Percentiles rank a stretch among this genome's conserved stretches.
phyloP scores from a whole-genome alignment of 2,888 invertebrate genomes.

The Drosophila austrosaltans region DNA sequence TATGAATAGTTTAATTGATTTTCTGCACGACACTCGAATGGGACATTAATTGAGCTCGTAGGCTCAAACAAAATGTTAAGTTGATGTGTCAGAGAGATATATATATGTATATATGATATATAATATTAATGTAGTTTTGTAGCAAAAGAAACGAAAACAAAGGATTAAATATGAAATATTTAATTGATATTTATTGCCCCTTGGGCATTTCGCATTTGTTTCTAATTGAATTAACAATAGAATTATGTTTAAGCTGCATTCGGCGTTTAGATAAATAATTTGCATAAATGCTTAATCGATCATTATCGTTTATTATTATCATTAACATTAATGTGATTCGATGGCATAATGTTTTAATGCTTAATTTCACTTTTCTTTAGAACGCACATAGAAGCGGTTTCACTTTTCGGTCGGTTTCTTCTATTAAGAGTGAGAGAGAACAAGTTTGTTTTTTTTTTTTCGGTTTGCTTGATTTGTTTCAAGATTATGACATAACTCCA shows the following conservation, averaged over 20 bases:
- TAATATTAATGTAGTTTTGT: constrained; percentile 15
- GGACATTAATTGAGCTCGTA: constrained; percentile 72
- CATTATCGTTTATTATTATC: constrained; percentile 75
- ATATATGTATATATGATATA: not conserved
- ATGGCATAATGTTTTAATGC: constrained; percentile 21
- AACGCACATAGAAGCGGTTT: constrained; percentile 56
- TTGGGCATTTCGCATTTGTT: constrained; percentile 44
- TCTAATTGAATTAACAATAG: constrained; percentile 66
- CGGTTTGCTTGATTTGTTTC: not conserved
- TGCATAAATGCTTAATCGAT: constrained; percentile 60
- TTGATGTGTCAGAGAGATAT: not conserved
- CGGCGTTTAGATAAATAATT: constrained; percentile 51
- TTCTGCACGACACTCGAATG: constrained; percentile 49
- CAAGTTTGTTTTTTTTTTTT: constrained; percentile 27
- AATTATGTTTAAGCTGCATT: constrained; percentile 63
- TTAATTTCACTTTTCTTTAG: constrained; percentile 62
- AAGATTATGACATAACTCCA: constrained; percentile 24
- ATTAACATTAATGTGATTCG: constrained; percentile 12
- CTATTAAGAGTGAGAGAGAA: constrained; percentile 26
- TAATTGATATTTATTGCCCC: constrained; percentile 34
- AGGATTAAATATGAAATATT: constrained; percentile 39
- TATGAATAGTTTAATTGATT: constrained; percentile 73
- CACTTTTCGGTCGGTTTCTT: constrained; percentile 60
- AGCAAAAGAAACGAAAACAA: constrained; percentile 20
- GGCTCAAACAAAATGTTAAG: constrained; percentile 65